A percentile compares a stretch with the other conserved stretches of the same genome.
Evolutionary conservation across 2,888 invertebrate species (phyloP).

Genomic region (Galerucella calmariensis): DNA sequence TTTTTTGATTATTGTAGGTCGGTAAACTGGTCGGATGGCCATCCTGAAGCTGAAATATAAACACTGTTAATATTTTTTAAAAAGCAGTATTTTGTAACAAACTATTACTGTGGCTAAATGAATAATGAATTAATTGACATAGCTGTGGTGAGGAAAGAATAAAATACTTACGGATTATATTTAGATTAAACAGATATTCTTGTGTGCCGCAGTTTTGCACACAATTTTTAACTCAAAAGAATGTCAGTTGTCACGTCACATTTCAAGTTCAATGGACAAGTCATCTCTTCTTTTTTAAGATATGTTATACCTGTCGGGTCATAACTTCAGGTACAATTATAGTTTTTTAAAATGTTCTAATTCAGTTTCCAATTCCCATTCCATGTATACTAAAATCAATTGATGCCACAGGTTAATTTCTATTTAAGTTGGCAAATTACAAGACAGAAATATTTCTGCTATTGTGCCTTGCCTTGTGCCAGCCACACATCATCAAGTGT

Average conservation of each 20-base stretch:
- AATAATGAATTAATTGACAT: neutral
- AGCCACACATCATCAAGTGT: too few species aligned
- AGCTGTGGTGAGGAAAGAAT: neutral
- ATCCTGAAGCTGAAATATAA: conserved; percentile 68
- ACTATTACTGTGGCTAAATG: neutral
- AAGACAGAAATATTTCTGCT: too few species aligned
- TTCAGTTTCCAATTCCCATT: too few species aligned
- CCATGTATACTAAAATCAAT: too few species aligned
- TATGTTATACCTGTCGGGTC: neutral
- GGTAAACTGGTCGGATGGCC: conserved; percentile 90
- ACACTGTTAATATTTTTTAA: conserved; percentile 4
- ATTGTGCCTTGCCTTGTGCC: too few species aligned
- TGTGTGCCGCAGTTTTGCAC: conserved; percentile 15
- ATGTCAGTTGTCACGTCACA: conserved; percentile 5
- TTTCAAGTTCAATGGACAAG: neutral
- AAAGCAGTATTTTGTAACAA: neutral
- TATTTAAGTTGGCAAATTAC: too few species aligned
- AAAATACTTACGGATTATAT: conserved; percentile 31
- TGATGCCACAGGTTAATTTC: too few species aligned
- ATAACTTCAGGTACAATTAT: neutral
- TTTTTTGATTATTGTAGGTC: conserved; percentile 94
- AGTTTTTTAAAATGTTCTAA: too few species aligned
- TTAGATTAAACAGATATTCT: conserved; percentile 13
- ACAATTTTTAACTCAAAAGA: conserved; percentile 22
- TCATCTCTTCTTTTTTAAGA: conserved; percentile 7